A percentile compares a stretch with the other conserved stretches of the same genome.
These are phyloP conservation scores for Lobophora halterata DNA, from an alignment of 2,888 invertebrate species.

Conservation along the genomic window DNA sequence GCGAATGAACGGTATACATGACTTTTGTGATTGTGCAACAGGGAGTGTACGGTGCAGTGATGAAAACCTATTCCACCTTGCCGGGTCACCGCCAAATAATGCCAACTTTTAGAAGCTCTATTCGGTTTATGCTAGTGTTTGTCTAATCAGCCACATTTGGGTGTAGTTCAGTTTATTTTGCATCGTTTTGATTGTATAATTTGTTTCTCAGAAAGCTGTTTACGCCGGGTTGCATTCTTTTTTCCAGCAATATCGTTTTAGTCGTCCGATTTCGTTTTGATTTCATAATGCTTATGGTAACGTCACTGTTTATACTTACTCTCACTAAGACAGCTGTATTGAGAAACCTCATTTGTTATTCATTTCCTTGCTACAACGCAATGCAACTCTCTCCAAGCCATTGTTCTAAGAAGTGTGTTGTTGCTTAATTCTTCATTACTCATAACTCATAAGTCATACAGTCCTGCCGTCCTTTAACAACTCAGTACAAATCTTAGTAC, in stretches of 20 bases:
- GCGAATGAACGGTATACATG: slow-evolving; percentile 19
- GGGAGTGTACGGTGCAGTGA: slow-evolving; percentile 32
- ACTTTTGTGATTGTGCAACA: slow-evolving; percentile 32
- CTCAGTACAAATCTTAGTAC: too few species aligned
- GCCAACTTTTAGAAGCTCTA: slow-evolving; percentile 1
- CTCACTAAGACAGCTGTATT: neutral
- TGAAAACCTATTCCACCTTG: slow-evolving; percentile 18
- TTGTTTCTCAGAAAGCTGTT: neutral
- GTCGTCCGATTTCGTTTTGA: neutral
- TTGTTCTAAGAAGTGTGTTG: slow-evolving; percentile 8
- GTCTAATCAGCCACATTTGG: slow-evolving; percentile 7
- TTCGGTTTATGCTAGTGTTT: slow-evolving; percentile 1
- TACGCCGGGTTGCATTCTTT: slow-evolving; percentile 3
- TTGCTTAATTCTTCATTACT: slow-evolving; percentile 3
- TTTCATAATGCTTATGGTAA: neutral
- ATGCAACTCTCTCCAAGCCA: slow-evolving; percentile 10
- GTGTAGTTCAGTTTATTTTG: slow-evolving; percentile 12
- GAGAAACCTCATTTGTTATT: slow-evolving; percentile 13
- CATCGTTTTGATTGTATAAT: neutral
- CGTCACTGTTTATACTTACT: neutral
- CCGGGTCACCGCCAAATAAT: slow-evolving; percentile 16
- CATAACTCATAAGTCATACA: neutral
- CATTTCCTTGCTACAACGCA: slow-evolving; percentile 8
- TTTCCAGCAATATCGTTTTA: neutral
- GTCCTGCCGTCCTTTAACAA: slow-evolving; percentile 6